These are phyloP conservation scores for Chunga burmeisteri DNA, from an alignment of 2,113 vertebrate genomes.

Conservation along the genomic window DNA sequence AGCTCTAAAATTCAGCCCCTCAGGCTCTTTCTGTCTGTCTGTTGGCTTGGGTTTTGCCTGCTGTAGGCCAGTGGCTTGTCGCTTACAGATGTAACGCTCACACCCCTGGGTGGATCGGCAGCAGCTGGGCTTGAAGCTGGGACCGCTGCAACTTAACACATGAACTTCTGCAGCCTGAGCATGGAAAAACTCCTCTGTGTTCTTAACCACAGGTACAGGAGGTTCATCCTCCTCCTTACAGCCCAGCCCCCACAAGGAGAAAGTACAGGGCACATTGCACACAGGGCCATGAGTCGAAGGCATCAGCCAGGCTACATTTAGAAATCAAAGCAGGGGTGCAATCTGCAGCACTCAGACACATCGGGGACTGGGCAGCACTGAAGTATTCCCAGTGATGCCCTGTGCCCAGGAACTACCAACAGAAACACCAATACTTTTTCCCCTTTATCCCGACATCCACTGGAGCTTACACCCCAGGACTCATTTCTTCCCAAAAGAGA, in stretches of 20 bases:
- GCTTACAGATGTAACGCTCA: slow-evolving; percentile 21
- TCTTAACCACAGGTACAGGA: background rate
- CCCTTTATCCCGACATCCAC: no score
- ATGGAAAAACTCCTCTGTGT: background rate
- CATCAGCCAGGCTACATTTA: background rate
- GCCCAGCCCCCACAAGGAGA: background rate
- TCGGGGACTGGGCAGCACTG: background rate
- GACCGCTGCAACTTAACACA: background rate
- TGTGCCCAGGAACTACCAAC: background rate
- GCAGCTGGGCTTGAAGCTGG: slow-evolving; percentile 45
- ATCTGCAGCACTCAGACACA: background rate
- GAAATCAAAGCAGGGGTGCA: background rate
- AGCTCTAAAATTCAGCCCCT: slow-evolving; percentile 69
- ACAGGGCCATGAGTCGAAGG: background rate
- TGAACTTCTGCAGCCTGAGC: background rate
- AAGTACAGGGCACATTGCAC: background rate
- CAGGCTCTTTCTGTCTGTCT: slow-evolving; percentile 56
- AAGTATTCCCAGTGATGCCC: background rate
- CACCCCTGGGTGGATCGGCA: slow-evolving; percentile 15
- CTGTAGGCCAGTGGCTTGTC: slow-evolving; percentile 59
- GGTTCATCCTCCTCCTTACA: background rate
- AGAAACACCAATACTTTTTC: background rate
- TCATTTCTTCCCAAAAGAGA: background rate
- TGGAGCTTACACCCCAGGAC: background rate
- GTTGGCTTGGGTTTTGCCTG: slow-evolving; percentile 52